A percentile compares a stretch with the other conserved stretches of the same genome.
Conservation (phyloP, 2,113 vertebrate genomes). For the Puntigrus tetrazona region DNA sequence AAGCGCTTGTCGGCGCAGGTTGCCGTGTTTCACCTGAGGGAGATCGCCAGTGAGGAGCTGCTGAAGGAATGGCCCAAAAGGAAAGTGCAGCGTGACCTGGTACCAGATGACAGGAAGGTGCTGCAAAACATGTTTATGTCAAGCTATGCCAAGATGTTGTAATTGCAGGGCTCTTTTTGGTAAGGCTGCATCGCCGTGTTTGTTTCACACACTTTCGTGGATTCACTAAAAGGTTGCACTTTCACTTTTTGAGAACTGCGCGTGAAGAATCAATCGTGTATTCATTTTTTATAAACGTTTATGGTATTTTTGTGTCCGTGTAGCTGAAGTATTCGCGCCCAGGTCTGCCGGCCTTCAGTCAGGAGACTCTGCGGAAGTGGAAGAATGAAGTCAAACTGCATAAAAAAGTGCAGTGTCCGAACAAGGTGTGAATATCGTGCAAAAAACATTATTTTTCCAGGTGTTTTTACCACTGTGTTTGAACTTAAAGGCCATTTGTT, state of each 20-base stretch:
- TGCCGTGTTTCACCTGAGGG: constrained; percentile 89
- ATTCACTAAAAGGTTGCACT: not conserved
- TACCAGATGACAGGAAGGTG: constrained; percentile 88
- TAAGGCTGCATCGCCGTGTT: not conserved
- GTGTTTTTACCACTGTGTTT: not conserved
- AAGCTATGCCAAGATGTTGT: not conserved
- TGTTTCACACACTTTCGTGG: not conserved
- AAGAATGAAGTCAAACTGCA: constrained; percentile 92
- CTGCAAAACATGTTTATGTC: not conserved
- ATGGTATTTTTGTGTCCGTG: not conserved
- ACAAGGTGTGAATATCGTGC: constrained; percentile 80
- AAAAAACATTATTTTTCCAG: not conserved
- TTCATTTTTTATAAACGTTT: not conserved
- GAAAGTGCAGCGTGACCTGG: constrained; percentile 90
- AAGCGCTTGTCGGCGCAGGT: constrained; percentile 90
- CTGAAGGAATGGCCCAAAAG: constrained; percentile 94
- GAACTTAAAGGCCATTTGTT: not conserved
- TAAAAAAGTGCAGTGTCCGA: constrained; percentile 89
- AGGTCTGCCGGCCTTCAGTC: constrained; percentile 89
- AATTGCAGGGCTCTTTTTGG: not conserved
- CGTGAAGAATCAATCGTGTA: not conserved
- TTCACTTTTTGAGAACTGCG: not conserved
- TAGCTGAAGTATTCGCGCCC: constrained; percentile 93
- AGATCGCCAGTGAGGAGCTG: constrained; percentile 88
- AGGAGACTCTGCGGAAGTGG: constrained; percentile 93